These are phyloP conservation scores for Cotesia chilonis DNA, from an alignment of 1,140 invertebrate species.

Conservation along the genomic window DNA sequence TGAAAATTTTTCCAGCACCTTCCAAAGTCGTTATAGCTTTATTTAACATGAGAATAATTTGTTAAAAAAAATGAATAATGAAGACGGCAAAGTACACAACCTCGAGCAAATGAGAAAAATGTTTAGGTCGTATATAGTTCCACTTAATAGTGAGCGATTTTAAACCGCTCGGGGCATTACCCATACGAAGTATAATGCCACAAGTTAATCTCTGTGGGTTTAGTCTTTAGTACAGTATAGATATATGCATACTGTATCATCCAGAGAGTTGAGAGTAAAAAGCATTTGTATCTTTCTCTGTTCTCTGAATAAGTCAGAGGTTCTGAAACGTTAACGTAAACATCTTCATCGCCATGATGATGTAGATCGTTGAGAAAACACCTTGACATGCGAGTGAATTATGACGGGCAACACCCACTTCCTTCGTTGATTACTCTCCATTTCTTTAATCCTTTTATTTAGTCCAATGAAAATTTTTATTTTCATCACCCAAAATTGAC, in stretches of 20 bases:
- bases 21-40: too few species aligned
- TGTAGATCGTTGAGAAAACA: constrained; percentile 37
- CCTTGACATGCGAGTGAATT: constrained; percentile 44
- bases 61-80: constrained; percentile 33
- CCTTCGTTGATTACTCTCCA: constrained; percentile 34
- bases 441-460: constrained; percentile 17
- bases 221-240: too few species aligned
- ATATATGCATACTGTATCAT: too few species aligned
- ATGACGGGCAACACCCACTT: constrained; percentile 45
- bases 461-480: constrained; percentile 1
- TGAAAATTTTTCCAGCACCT: too few species aligned
- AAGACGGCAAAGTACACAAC: too few species aligned
- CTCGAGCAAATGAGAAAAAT: too few species aligned
- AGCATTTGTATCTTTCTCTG: constrained; percentile 39
- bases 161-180: too few species aligned
- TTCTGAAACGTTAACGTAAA: constrained; percentile 41
- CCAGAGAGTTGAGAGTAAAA: background rate
- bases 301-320: constrained; percentile 22
- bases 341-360: constrained; percentile 40
- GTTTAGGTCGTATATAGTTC: too few species aligned
- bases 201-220: too few species aligned
- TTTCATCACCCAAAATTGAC: background rate
- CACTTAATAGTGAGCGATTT: too few species aligned
- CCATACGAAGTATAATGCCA: too few species aligned
- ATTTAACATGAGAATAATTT: constrained; percentile 12